Evolutionary conservation across 1,140 invertebrate genomes (phyloP).

Genomic region (Nephotettix cincticeps): DNA sequence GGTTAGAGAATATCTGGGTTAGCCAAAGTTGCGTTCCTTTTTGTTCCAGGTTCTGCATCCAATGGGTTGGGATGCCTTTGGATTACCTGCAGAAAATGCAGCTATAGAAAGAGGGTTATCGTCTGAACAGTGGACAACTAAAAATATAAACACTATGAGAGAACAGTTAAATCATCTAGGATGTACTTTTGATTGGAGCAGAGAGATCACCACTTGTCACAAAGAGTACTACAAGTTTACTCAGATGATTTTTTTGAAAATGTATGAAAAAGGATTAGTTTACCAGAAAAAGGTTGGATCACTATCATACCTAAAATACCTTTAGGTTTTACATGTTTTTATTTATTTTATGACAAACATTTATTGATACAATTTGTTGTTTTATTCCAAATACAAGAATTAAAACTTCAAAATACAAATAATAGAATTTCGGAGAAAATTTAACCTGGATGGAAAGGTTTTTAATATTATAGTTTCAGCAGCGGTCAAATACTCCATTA

Average conservation of each 20-base stretch:
- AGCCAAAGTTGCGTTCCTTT: too few relatives aligned
- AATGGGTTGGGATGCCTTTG: slow-evolving; percentile 99
- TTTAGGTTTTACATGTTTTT: too few relatives aligned
- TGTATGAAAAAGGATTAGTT: slow-evolving; percentile 80
- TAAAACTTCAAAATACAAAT: too few relatives aligned
- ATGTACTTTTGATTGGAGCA: slow-evolving; percentile 92
- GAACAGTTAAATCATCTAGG: slow-evolving; percentile 78
- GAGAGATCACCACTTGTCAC: slow-evolving; percentile 80
- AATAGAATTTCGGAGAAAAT: too few relatives aligned
- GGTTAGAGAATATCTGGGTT: too few relatives aligned
- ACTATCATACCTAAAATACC: too few relatives aligned
- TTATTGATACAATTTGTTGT: too few relatives aligned
- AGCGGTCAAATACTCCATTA: too few relatives aligned
- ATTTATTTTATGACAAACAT: too few relatives aligned
- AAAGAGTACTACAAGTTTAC: slow-evolving; percentile 90
- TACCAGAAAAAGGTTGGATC: slow-evolving; percentile 84
- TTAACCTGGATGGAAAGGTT: too few relatives aligned
- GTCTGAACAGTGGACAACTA: slow-evolving; percentile 82
- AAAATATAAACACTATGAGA: slow-evolving; percentile 91
- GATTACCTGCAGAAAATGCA: slow-evolving; percentile 98
- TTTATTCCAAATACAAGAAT: too few relatives aligned
- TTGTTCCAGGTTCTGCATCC: slow-evolving; percentile 75
- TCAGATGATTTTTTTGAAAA: slow-evolving; percentile 90
- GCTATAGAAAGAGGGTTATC: slow-evolving; percentile 80
- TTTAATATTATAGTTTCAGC: too few relatives aligned